Conservation (phyloP, 2,113 vertebrate genomes). For the Neolamprologus sp. region DNA sequence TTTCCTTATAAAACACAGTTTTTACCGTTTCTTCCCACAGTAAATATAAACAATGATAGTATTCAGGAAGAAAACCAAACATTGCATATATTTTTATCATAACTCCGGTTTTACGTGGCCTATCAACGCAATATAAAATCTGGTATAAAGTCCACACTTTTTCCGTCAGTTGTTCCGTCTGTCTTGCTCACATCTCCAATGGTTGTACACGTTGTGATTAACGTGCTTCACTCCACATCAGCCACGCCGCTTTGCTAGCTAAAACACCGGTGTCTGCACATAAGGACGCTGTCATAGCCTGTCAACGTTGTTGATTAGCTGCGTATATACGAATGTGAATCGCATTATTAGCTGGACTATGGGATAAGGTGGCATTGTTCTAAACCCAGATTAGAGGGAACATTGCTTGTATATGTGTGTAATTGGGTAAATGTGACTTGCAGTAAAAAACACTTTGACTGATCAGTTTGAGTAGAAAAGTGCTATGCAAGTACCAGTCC, state of each 20-base stretch:
- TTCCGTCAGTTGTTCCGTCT: rapidly evolving
- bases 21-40: not conserved
- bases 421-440: not conserved
- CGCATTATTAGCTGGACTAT: not conserved
- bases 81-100: not conserved
- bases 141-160: not conserved
- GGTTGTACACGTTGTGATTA: rapidly evolving
- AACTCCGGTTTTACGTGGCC: not conserved
- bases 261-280: not conserved
- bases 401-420: not conserved
- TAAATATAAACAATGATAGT: not conserved
- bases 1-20: rapidly evolving
- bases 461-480: not conserved
- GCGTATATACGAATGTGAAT: not conserved
- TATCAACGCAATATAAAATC: rapidly evolving
- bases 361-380: not conserved
- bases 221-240: not conserved
- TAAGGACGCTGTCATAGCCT: not conserved
- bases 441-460: not conserved
- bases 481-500: not conserved
- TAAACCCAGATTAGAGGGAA: not conserved
- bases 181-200: not conserved
- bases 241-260: not conserved
- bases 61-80: not conserved
- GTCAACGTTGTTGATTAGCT: not conserved